Base-by-base conservation (phyloP, 2,888 invertebrate species). In the Epinotia demarniana region DNA sequence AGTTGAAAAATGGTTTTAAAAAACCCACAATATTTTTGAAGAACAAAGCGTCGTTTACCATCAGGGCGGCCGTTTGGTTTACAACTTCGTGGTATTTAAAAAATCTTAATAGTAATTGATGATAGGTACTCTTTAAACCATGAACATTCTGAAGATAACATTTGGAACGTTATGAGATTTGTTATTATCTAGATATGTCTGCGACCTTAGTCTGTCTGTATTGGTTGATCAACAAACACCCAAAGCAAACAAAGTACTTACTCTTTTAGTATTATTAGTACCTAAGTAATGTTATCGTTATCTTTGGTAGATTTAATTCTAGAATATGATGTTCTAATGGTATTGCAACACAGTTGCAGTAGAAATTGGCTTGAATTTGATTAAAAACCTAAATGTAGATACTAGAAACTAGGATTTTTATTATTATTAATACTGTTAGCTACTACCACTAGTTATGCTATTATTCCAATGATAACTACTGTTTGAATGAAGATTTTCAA, bases 281-380 rank as follows among this genome's bases (percentile, higher is more conserved):
- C 9, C 39, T 9, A 27, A 61, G n/a, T 61, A 33, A 61, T 6
- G n/a, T 61, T 33, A 61, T 61, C 61, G 61, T 61, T 61, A 61
- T 61, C 61, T 33, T 27, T 16, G 33, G n/a, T 33, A 33, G 13
- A 33, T 61, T 27, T 33, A 27, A 33, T 16, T 23, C n/a, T 33
- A 16, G 16, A 33, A n/a, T 60, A 60, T 58, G 16, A 5, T 16
- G 49, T 49, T 16, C 49, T 39, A 9, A 13, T 16, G 49, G 49
- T 49, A 49, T 49, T 49, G 49, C 49, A 16, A 49, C 16, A 49
- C 49, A 49, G 13, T 46, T 46, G 13, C 49, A 49, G 49, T 53
- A 53, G 13, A n/a, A n/a, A 49, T 16, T n/a, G 8, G 53, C 53
- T 53, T 53, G n/a, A 53, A 39, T 9, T 39, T 39, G 39, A 39